Base-by-base conservation (phyloP, 2,888 invertebrate genomes). In the Lomographa bimaculata region DNA sequence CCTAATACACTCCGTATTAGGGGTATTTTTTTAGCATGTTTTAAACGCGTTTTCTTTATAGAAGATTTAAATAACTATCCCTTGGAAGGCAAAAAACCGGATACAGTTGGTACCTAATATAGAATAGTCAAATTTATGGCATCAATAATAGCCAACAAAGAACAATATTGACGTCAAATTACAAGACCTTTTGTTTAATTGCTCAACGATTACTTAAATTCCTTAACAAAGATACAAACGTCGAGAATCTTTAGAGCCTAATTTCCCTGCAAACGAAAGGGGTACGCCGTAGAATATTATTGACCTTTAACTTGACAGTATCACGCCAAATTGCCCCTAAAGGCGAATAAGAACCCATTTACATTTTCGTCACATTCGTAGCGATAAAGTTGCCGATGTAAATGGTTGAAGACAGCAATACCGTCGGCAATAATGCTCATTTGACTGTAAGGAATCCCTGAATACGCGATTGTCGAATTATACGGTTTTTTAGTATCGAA, bases 361-460 rank as follows among this genome's bases (percentile, higher is more conserved):
- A 76, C 75, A 79, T 79, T 76, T 77, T 70, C 67, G 73, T 72
- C 76, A 76, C 76, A 79, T 79, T 78, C 71, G 71, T 68, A 69
- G 68, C 68, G 64, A 75, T 79, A 81, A 79, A 80, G 64, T 61
- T 68, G 66, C 56, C 64, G 56, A 70, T 76, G 71, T 77, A 71
- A 78, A 76, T 64, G 70, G 64, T 69, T 67, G 57, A 64, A 73
- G 71, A 68, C 66, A 67, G 69, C 67, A 65, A 70, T 79, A 74
- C 64, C 57, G 61, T 63, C 53, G 60, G 73, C 71, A 67, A 72
- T 80, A 79, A 80, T 76, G 63, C 67, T 71, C 67, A 70, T 74
- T 80, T 71, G 62, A 70, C 61, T 58, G 61, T 59, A 57, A 62
- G 55, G 54, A 43, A 65, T 64, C 69, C 57, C 59, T 60, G 65